Percentiles rank a stretch among this genome's conserved stretches.
Evolutionary conservation across 2,888 invertebrate genomes (phyloP).

Genomic region (Incurvaria masculella): DNA sequence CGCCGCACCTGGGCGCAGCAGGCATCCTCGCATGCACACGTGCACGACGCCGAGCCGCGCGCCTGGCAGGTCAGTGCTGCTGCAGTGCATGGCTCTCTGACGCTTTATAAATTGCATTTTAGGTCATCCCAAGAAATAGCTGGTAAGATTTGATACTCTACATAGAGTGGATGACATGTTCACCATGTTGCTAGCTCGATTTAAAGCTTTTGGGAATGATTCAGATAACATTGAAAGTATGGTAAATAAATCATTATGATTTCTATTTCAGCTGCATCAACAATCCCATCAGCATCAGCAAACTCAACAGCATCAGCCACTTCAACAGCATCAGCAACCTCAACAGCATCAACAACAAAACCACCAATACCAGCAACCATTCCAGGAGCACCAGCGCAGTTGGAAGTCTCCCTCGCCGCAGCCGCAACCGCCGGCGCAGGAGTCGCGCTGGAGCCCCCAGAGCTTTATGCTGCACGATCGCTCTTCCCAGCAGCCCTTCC

Average conservation of each 20-base stretch:
- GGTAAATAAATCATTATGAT: conserved; percentile 1
- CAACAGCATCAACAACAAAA: conserved; percentile 22
- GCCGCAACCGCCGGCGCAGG: conserved; percentile 26
- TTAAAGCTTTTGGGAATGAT: too few species aligned
- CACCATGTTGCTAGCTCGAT: too few species aligned
- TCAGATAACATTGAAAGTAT: too few species aligned
- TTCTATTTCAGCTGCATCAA: background rate
- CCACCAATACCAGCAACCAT: conserved; percentile 21
- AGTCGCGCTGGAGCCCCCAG: conserved; percentile 44
- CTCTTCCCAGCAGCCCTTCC: conserved; percentile 26
- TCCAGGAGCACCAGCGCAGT: conserved; percentile 35
- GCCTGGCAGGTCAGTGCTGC: conserved; percentile 49
- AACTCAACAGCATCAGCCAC: conserved; percentile 7
- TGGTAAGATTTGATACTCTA: too few species aligned
- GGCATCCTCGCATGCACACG: conserved; percentile 51
- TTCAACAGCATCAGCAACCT: conserved; percentile 22
- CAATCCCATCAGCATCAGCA: conserved; percentile 33
- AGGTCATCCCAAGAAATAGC: too few species aligned
- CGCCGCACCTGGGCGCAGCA: conserved; percentile 68
- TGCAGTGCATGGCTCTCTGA: too few species aligned
- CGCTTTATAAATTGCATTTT: too few species aligned
- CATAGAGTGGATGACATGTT: too few species aligned
- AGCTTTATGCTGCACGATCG: conserved; percentile 68
- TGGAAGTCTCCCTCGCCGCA: conserved; percentile 39
- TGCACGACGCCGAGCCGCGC: conserved; percentile 20